Evolutionary conservation across 2,888 invertebrate species (phyloP), one percentile per base, ranked within the genome.

Genomic region (Ditula angustiorana): DNA sequence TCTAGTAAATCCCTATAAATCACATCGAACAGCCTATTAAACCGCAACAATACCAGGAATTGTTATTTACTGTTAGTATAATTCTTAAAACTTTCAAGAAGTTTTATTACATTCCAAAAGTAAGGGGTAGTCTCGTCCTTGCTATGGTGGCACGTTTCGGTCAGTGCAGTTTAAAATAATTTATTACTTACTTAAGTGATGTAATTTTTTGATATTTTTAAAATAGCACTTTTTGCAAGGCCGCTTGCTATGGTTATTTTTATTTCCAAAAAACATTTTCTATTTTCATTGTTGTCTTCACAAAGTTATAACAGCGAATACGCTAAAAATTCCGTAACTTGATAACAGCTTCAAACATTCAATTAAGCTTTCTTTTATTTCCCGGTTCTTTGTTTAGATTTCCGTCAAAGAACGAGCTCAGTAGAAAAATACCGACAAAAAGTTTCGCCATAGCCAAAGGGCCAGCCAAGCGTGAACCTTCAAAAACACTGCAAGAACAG

Each of bases 341-440:
- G 71, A 75, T 78, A 78, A 81, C 77, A 75, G 71, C 71, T 70
- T 73, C 74, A 77, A 77, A 74, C 77, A 80, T 83, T 85, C 80
- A 81, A 84, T 83, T 83, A 81, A 67, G 78, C 72, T 77, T 81
- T 79, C 82, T 80, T 82, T 84, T 82, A 81, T 83, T 82, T 81
- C 77, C 76, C 76, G 74, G 75, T 72, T 74, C 77, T 81, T 85
- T 85, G 85, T 85, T 85, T 84, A 80, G 77, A 80, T 82, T 83
- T 85, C 84, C 84, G 80, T 79, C 78, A 78, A 57, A 69, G 67
- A 66, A 72, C 76, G 74, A 74, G 67, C 75, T 23, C 26, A 16
- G 69, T 77, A 84, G 82, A 81, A 81, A 82, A 81, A 81, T 77
- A 79, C 72, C 70, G 72, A 80, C 77, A 82, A 83, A 83, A 85